Percentiles rank a stretch among this genome's conserved stretches.
These are phyloP conservation scores for Crotalus tigris DNA, from an alignment of 2,113 vertebrate species.

Conservation along the genomic window DNA sequence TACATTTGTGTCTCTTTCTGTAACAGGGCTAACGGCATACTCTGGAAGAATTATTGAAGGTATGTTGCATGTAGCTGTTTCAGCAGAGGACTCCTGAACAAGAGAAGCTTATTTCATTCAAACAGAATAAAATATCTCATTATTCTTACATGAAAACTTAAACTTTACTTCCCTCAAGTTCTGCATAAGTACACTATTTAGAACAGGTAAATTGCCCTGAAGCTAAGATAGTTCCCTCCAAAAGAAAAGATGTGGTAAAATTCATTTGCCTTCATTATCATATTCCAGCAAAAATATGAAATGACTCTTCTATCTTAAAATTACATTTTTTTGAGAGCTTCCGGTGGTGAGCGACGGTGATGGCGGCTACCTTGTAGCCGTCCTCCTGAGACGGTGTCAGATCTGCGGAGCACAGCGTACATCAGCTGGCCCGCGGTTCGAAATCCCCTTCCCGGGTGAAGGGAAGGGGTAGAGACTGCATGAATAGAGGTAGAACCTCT, in stretches of 20 bases:
- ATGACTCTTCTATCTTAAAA: background rate
- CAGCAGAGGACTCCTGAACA: constrained; percentile 67
- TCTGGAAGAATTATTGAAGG: constrained; percentile 87
- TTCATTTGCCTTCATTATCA: background rate
- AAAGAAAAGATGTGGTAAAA: background rate
- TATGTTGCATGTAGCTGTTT: constrained; percentile 66
- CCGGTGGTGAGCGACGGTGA: too few species aligned
- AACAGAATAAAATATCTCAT: background rate
- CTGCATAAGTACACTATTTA: background rate
- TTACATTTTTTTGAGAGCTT: background rate
- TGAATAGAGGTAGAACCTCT: too few species aligned
- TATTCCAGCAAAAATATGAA: background rate
- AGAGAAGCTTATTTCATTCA: background rate
- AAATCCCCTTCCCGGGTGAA: too few species aligned
- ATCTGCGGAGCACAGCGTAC: too few species aligned
- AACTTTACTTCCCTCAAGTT: background rate
- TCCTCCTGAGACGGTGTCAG: too few species aligned
- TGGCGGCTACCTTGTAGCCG: too few species aligned
- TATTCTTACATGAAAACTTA: background rate
- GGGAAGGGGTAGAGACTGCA: too few species aligned
- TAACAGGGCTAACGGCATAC: constrained; percentile 66
- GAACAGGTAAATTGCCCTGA: background rate
- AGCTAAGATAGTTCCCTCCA: background rate
- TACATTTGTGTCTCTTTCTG: constrained; percentile 69
- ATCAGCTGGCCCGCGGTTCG: too few species aligned